Evolutionary conservation across 2,888 invertebrate species (phyloP), one percentile per base, ranked within the genome.

Genomic region (Heliconius cydno): DNA sequence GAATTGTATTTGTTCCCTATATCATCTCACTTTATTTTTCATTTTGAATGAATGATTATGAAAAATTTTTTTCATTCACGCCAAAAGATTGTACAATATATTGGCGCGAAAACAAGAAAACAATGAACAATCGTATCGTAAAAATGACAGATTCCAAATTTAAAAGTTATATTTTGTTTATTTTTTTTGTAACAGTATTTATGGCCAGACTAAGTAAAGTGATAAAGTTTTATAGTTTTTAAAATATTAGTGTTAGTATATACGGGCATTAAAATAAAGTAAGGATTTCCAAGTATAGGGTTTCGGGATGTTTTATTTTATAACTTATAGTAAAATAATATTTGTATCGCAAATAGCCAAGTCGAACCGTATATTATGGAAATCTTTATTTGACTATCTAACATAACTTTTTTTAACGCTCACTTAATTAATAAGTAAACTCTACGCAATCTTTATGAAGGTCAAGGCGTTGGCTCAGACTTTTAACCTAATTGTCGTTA

Each of bases 401-500:
- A 76, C 34, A 19, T 72, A 46, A 67, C 28, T 68, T 52, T 68
- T 65, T 76, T 68, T 67, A 34, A 67, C 52, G 76, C 12, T 30
- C 46, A 76, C 46, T 46, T 70, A 68, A 57, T 77, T 77, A 77
- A 60, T 68, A 60, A 30, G 10, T 70, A 68, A 60, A 73, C 60
- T 73, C 25, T 73, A 60, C 60, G 73, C 60, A 73, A 73, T 34
- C 34, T n/a, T 34, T 22, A 73, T 30, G 34, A 73, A 73, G 73
- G 73, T 38, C 73, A 73, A 60, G 57, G 60, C 0, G 12, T n/a
- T 12, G 30, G 57, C 57, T 73, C 30, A 15, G n/a, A 7, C 7
- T 13, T 38, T 38, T 25, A 60, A 60, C 73, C 25, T 38, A 57
- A 60, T 34, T 34, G 34, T 60, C n/a, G n/a, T 57, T 38, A 73